Percentiles rank a stretch among this genome's conserved stretches.
phyloP scores from a whole-genome alignment of 1,140 invertebrate genomes.

The Drosophila melanica region DNA sequence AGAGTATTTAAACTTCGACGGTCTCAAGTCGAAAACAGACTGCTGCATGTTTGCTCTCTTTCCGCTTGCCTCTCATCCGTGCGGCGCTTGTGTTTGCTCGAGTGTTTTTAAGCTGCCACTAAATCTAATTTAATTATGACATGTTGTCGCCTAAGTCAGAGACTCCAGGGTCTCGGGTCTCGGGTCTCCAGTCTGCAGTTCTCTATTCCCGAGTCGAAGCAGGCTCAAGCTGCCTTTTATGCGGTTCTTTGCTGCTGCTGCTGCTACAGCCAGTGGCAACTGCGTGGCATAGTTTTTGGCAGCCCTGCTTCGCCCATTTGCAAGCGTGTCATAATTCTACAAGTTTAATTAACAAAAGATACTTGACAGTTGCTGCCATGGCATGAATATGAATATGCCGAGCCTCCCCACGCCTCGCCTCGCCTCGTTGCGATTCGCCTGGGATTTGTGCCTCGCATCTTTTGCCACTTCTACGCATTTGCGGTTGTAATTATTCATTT shows the following conservation, averaged over 20 bases:
- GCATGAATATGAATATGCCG: constrained; percentile 59
- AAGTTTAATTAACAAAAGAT: constrained; percentile 83
- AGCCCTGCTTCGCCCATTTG: constrained; percentile 39
- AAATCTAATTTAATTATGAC: constrained; percentile 82
- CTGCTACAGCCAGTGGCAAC: constrained; percentile 38
- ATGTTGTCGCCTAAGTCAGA: constrained; percentile 65
- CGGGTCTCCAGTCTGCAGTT: constrained; percentile 8
- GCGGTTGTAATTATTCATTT: constrained; percentile 81
- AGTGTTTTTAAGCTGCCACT: constrained; percentile 76
- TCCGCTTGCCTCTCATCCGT: neutral
- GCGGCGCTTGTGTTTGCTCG: constrained; percentile 54
- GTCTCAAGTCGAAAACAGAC: neutral
- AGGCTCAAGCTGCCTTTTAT: constrained; percentile 50
- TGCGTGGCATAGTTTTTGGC: constrained; percentile 67
- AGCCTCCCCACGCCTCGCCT: neutral
- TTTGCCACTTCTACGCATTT: constrained; percentile 48
- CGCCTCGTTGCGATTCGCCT: too few species aligned
- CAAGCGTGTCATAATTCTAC: constrained; percentile 78
- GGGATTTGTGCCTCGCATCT: constrained; percentile 5
- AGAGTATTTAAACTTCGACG: constrained; percentile 1
- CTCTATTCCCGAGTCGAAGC: neutral
- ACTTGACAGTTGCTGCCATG: constrained; percentile 75
- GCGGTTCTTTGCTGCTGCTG: constrained; percentile 37
- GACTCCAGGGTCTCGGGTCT: neutral
- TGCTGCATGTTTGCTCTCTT: constrained; percentile 4